Percentiles rank a stretch among this genome's conserved stretches.
These are phyloP conservation scores for Nymphalis c-album DNA, from an alignment of 2,888 invertebrate species.

Conservation along the genomic window DNA sequence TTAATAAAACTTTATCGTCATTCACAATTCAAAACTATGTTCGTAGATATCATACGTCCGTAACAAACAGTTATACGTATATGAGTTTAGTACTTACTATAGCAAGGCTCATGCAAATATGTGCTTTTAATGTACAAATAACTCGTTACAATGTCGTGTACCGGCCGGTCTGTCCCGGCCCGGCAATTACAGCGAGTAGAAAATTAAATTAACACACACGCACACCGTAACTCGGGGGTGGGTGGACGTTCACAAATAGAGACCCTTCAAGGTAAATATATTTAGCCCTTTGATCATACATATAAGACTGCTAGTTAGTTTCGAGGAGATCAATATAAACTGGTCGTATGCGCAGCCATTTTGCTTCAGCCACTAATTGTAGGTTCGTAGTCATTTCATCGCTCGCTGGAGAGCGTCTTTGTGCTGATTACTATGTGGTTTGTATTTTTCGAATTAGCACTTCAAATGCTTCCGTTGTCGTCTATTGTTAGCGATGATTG, in stretches of 20 bases:
- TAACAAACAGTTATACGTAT: slow-evolving; percentile 5
- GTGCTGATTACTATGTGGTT: slow-evolving; percentile 73
- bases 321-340: slow-evolving; percentile 31
- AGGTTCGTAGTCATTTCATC: slow-evolving; percentile 73
- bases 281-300: slow-evolving; percentile 38
- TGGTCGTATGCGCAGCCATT: slow-evolving; percentile 72
- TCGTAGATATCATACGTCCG: neutral
- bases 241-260: slow-evolving; percentile 53
- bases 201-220: slow-evolving; percentile 81
- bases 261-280: slow-evolving; percentile 44
- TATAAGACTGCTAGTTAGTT: slow-evolving; percentile 12
- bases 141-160: slow-evolving; percentile 63
- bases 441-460: slow-evolving; percentile 80
- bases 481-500: slow-evolving; percentile 68
- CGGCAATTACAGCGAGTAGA: slow-evolving; percentile 76
- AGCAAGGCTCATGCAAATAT: slow-evolving; percentile 51
- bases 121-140: slow-evolving; percentile 59
- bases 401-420: slow-evolving; percentile 68
- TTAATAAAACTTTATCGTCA: no score
- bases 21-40: no score
- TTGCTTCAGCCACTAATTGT: slow-evolving; percentile 75
- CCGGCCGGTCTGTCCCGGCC: slow-evolving; percentile 56
- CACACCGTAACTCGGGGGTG: slow-evolving; percentile 64
- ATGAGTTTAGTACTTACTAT: slow-evolving; percentile 3
- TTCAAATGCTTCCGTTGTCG: slow-evolving; percentile 70